Evolutionary conservation across 2,888 invertebrate species (phyloP).

Genomic region (Hirtodrosophila histrioides): DNA sequence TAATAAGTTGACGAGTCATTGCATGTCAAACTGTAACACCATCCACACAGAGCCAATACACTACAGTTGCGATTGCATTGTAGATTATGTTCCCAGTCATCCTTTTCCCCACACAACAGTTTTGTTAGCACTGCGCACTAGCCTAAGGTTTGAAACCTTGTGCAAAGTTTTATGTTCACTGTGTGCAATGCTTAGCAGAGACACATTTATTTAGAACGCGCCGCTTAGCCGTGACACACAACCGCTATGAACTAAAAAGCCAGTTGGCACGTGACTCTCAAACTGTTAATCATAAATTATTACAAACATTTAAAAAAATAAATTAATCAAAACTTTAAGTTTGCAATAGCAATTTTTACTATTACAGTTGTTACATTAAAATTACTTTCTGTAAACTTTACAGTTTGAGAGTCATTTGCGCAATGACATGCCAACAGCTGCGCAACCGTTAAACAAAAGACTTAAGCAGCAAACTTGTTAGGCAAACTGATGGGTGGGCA

Average conservation of each 20-base stretch:
- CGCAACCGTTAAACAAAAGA: slow-evolving; percentile 65
- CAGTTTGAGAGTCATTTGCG: slow-evolving; percentile 23
- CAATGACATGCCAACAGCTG: slow-evolving; percentile 3
- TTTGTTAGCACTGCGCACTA: neutral
- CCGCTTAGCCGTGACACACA: slow-evolving; percentile 17
- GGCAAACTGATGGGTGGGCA: neutral
- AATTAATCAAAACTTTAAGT: too few relatives aligned
- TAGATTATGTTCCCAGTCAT: neutral
- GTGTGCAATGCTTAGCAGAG: slow-evolving; percentile 14
- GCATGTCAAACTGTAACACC: too few relatives aligned
- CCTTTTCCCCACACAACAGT: neutral
- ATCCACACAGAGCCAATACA: too few relatives aligned
- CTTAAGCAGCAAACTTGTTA: slow-evolving; percentile 73
- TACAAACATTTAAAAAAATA: slow-evolving; percentile 2
- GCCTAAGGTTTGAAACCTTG: neutral
- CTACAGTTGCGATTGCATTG: slow-evolving; percentile 9
- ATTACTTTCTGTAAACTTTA: neutral
- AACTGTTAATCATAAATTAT: slow-evolving; percentile 3
- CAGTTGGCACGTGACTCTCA: neutral
- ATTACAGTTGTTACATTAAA: neutral
- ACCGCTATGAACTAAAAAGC: slow-evolving; percentile 12
- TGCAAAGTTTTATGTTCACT: slow-evolving; percentile 5
- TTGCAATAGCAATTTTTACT: neutral
- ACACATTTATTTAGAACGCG: slow-evolving; percentile 10
- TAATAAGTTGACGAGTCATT: too few relatives aligned